Base-by-base conservation (phyloP, 2,797 vertebrate species). In the Sarcophilus harrisii region DNA sequence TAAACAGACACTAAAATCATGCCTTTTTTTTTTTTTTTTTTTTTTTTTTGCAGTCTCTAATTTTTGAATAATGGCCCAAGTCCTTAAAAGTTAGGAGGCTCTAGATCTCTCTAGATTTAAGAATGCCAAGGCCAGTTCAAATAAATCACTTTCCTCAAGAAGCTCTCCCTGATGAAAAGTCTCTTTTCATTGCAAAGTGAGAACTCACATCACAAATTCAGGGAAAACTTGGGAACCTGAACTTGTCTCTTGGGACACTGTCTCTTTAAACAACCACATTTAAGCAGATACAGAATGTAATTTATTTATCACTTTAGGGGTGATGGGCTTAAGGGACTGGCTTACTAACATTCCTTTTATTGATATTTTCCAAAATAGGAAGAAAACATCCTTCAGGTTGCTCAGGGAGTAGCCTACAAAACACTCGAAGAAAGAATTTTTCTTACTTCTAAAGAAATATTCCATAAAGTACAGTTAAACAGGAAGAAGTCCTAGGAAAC, bases 401-500 rank as follows among this genome's bases (percentile, higher is more conserved):
- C 5, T 0, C 66, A 30, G 38, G 5, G 0, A 57, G 49, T 9
- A 30, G 13, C 14, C 52, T 87, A 87, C 45, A 87, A 32, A 57
- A 57, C 90, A 90, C 90, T 57, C 29, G 18, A 55, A 52, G 27
- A 90, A 57, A 90, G 55, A 54, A 2, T 55, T 57, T 57, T 54
- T 54, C 90, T 54, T 16, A 90, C 28, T 90, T 90, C 90, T 90
- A 57, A 49, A 27, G 49, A 13, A 57, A 18, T 16, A 2, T n/a
- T 9, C 91, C 60, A 49, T 92, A 24, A 0, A 5, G 38, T 58
- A 14, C 57, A 57, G 54, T 57, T 21, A 29, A 57, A 57, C 30
- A 57, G 94, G 94, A 66, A 54, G 49, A 3, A 59, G 94, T 91
- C 60, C 91, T 14, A 38, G 54, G 90, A 81, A 92, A 87, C n/a